These are phyloP conservation scores for Drosophila conformis DNA, from an alignment of 2,888 invertebrate species.

Conservation along the genomic window DNA sequence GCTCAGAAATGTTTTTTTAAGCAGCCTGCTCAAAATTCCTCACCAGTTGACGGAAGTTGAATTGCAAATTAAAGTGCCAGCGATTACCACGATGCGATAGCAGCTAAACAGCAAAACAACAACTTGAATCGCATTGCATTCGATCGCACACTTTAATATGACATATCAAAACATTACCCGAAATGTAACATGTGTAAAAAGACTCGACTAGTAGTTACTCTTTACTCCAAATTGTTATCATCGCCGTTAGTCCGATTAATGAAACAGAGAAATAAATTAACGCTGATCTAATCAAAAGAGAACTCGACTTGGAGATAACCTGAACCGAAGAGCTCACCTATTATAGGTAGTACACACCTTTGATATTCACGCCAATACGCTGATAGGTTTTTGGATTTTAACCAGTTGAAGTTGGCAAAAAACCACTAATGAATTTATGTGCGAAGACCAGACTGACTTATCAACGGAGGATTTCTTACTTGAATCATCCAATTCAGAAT, in stretches of 20 bases:
- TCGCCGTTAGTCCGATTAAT: background rate
- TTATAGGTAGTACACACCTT: too few relatives aligned
- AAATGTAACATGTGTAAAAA: background rate
- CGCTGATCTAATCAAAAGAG: background rate
- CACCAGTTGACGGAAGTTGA: constrained; percentile 73
- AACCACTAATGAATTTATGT: too few relatives aligned
- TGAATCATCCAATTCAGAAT: background rate
- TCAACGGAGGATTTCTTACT: background rate
- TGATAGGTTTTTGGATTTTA: too few relatives aligned
- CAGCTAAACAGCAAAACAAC: constrained; percentile 34
- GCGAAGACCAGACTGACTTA: too few relatives aligned
- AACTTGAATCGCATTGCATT: constrained; percentile 56
- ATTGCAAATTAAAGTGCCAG: constrained; percentile 69
- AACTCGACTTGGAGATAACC: background rate
- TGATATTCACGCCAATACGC: background rate
- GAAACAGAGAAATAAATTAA: too few relatives aligned
- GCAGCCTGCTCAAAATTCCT: constrained; percentile 55
- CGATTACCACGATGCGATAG: constrained; percentile 55
- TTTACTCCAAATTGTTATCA: background rate
- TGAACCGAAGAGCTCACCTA: background rate
- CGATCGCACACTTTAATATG: constrained; percentile 32
- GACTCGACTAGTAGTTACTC: background rate
- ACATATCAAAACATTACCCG: constrained; percentile 28
- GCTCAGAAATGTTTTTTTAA: constrained; percentile 32
- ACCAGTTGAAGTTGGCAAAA: too few relatives aligned